Percentiles rank a stretch among this genome's conserved stretches.
Conservation (phyloP, 2,797 vertebrate genomes). For the Platalea minor region DNA sequence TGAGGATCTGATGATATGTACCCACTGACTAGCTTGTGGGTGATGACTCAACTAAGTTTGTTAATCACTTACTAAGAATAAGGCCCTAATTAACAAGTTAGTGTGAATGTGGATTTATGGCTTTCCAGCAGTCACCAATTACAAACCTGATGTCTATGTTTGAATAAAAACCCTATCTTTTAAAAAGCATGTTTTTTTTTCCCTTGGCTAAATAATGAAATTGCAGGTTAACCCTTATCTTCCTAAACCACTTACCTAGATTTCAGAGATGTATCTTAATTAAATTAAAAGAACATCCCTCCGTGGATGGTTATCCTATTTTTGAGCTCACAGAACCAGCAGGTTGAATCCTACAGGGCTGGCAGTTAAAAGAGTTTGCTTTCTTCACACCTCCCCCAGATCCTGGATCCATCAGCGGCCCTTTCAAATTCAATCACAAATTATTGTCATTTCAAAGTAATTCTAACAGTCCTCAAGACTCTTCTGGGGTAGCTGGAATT, state of each 20-base stretch:
- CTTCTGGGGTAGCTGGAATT: background rate
- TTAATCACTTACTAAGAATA: slow-evolving; percentile 28
- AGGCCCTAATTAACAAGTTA: slow-evolving; percentile 23
- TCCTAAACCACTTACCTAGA: background rate
- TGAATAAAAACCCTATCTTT: background rate
- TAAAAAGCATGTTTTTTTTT: fast-evolving
- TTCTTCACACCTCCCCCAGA: background rate
- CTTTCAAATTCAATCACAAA: background rate
- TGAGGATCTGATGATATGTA: background rate
- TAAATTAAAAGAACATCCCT: background rate
- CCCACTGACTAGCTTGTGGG: slow-evolving; percentile 13
- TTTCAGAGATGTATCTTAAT: background rate
- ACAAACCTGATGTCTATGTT: background rate
- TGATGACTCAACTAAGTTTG: slow-evolving; percentile 31
- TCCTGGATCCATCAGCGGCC: background rate
- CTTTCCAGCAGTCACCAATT: background rate
- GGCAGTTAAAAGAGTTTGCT: background rate
- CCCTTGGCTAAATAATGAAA: background rate
- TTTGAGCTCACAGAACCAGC: background rate
- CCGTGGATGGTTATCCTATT: background rate
- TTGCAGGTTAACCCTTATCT: background rate
- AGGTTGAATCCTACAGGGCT: background rate
- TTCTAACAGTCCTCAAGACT: background rate
- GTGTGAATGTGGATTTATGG: background rate
- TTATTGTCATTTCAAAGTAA: background rate